Conservation (phyloP, 1,140 invertebrate species). For the Drosophila triauraria region DNA sequence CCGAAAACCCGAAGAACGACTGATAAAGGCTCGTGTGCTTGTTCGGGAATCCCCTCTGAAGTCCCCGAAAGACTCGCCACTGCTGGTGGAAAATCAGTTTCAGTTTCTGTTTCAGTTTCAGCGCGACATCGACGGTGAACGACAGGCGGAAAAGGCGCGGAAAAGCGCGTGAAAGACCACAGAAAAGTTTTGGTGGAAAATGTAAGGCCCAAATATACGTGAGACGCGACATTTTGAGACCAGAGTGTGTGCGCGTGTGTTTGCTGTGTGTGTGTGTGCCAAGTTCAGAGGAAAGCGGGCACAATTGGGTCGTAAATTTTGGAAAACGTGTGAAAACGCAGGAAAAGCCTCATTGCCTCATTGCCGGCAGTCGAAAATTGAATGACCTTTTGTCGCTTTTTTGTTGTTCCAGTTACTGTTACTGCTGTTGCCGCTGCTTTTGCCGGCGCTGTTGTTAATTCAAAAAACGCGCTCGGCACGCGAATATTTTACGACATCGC, state of each 20-base stretch:
- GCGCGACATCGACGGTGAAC: constrained; percentile 75
- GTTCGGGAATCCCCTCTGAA: constrained; percentile 25
- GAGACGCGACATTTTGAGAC: constrained; percentile 44
- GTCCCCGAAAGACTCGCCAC: constrained; percentile 39
- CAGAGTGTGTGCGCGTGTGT: constrained; percentile 20
- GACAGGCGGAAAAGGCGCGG: constrained; percentile 45
- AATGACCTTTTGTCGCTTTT: constrained; percentile 64
- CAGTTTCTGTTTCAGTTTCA: constrained; percentile 76
- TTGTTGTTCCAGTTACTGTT: constrained; percentile 52
- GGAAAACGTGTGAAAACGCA: constrained; percentile 80
- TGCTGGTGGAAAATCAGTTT: constrained; percentile 58
- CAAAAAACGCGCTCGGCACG: constrained; percentile 67
- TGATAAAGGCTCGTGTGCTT: constrained; percentile 44
- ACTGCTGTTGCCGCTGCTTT: constrained; percentile 24
- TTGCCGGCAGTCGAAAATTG: constrained; percentile 75
- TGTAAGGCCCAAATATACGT: constrained; percentile 40
- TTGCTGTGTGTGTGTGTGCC: constrained; percentile 18
- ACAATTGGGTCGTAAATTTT: constrained; percentile 77
- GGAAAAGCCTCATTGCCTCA: constrained; percentile 80
- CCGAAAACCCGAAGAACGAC: constrained; percentile 14
- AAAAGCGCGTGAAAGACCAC: constrained; percentile 28
- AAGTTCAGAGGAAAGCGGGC: constrained; percentile 18
- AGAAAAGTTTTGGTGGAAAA: constrained; percentile 47
- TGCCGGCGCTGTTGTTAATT: constrained; percentile 52
- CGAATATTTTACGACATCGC: constrained; percentile 82